Evolutionary conservation across 2,113 vertebrate genomes (phyloP).

Genomic region (Menidia beryllina): DNA sequence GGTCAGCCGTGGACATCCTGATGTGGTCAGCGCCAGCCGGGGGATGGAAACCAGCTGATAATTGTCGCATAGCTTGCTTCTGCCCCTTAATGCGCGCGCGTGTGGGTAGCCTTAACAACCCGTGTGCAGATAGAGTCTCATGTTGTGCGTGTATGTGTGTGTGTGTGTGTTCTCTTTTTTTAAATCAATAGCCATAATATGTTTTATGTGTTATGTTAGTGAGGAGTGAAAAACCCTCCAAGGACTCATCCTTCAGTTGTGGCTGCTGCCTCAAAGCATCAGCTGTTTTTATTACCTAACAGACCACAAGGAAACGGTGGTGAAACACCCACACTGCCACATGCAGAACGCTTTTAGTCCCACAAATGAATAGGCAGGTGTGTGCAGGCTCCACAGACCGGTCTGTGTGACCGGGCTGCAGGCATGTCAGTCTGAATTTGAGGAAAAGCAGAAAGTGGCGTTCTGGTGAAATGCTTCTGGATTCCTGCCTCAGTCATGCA

Average conservation of each 20-base stretch:
- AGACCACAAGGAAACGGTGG: conserved; percentile 47
- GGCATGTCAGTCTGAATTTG: conserved; percentile 13
- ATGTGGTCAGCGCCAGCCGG: conserved; percentile 34
- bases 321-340: conserved; percentile 47
- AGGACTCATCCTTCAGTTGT: conserved; percentile 31
- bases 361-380: conserved; percentile 19
- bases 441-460: conserved; percentile 1
- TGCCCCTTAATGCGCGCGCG: conserved; percentile 12
- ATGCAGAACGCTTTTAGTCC: background rate
- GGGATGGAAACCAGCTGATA: conserved; percentile 58
- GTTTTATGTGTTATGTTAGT: conserved; percentile 39
- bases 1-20: conserved; percentile 3
- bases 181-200: background rate
- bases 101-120: conserved; percentile 27
- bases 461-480: conserved; percentile 2
- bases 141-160: conserved; percentile 9
- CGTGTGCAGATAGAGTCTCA: conserved; percentile 31
- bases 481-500: conserved; percentile 12
- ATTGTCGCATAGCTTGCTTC: conserved; percentile 77
- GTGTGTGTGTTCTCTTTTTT: too few species aligned
- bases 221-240: conserved; percentile 12
- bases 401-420: conserved; percentile 6
- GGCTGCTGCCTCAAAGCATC: conserved; percentile 36
- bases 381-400: conserved; percentile 24
- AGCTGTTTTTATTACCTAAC: conserved; percentile 10